Base-by-base conservation (phyloP, 2,888 invertebrate species). In the Leptopilina drosophilae region DNA sequence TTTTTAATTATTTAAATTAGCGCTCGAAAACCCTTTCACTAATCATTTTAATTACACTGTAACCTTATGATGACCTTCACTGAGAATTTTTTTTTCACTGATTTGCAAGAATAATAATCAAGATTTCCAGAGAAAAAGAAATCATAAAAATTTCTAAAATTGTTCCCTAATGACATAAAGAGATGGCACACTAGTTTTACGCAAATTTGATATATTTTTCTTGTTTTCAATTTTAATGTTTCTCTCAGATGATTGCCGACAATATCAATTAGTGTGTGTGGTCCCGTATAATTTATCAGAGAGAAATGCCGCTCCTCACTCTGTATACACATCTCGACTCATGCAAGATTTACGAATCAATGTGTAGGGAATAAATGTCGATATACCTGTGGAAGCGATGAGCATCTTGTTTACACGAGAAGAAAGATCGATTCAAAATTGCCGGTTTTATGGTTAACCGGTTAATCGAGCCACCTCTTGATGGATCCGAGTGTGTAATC, bases 401-500 rank as follows among this genome's bases (percentile, higher is more conserved):
- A 65, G 67, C 8, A 26, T 26, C 67, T 69, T 69, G 67, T 69
- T 69, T 69, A 69, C 67, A 69, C 67, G 67, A 69, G 67, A 53
- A 69, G 67, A 69, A 69, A 69, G 67, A 69, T 69, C 67, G 67
- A 12, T 49, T 69, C 67, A 49, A 69, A 69, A 69, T 69, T 69
- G 67, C 67, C 42, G 67, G 49, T 69, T 69, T 76, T 62, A 62
- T 62, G 64, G 76, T 64, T 76, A 76, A 76, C 76, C 64, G 76
- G 76, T 76, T 76, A 59, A 76, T 76, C 76, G 62, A 76, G 59
- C 62, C 62, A 69, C 67, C 49, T 69, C 67, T 69, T 69, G 67
- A 69, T 69, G 67, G 49, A 69, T 14, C 49, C 67, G 67, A 69
- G 49, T 26, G 49, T 69, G 26, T 69, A 69, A 49, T 49, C 49